These are phyloP conservation scores for Mesoligia furuncula DNA, from an alignment of 2,888 invertebrate species.

Conservation along the genomic window DNA sequence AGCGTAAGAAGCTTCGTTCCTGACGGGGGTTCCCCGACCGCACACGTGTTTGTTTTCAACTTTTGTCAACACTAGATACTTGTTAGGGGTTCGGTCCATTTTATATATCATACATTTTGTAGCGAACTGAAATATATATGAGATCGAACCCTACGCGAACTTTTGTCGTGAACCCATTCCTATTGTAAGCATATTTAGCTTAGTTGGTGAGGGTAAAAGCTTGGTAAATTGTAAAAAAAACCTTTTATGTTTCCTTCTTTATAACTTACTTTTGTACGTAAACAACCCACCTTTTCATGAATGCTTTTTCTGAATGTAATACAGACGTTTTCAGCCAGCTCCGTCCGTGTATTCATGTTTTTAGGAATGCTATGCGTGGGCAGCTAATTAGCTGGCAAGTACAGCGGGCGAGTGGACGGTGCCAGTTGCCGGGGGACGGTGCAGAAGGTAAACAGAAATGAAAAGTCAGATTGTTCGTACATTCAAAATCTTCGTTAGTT, in stretches of 20 bases:
- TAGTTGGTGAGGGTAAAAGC: slow-evolving; percentile 9
- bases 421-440: neutral
- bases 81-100: slow-evolving; percentile 18
- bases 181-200: slow-evolving; percentile 25
- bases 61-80: slow-evolving; percentile 1
- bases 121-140: slow-evolving; percentile 37
- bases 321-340: slow-evolving; percentile 17
- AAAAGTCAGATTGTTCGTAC: neutral
- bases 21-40: neutral
- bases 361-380: slow-evolving; percentile 47
- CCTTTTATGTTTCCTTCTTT: slow-evolving; percentile 6
- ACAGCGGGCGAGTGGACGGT: slow-evolving; percentile 22
- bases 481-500: neutral
- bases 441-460: slow-evolving; percentile 34
- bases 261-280: neutral
- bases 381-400: slow-evolving; percentile 53
- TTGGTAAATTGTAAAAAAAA: slow-evolving; percentile 21
- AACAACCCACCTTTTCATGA: slow-evolving; percentile 11
- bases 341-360: slow-evolving; percentile 46
- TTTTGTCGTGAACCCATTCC: slow-evolving; percentile 11
- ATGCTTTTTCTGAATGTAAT: slow-evolving; percentile 31
- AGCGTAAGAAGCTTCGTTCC: neutral
- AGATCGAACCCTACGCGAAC: slow-evolving; percentile 15
- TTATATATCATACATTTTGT: slow-evolving; percentile 27
- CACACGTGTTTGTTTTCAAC: neutral